Evolutionary conservation across 2,113 vertebrate species (phyloP).

Genomic region (Phylloscopus trochiloides): DNA sequence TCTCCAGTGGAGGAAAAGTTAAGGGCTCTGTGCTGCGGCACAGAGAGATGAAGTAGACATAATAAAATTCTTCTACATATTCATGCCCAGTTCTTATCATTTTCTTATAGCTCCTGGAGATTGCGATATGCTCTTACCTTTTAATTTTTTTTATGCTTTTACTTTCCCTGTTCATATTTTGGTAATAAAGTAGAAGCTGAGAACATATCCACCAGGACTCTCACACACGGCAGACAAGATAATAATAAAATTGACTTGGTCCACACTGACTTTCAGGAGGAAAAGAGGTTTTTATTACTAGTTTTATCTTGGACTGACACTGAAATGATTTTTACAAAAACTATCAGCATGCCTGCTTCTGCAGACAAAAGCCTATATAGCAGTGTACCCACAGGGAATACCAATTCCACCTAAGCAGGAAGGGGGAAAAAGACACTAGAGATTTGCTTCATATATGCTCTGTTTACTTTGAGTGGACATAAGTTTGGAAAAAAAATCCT

Average conservation of each 20-base stretch:
- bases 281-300: background rate
- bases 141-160: background rate
- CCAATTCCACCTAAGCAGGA: background rate
- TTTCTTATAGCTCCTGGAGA: slow-evolving; percentile 8
- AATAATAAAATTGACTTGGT: background rate
- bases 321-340: background rate
- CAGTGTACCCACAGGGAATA: background rate
- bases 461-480: background rate
- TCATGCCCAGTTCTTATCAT: background rate
- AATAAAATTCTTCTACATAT: slow-evolving; percentile 17
- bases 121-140: background rate
- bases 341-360: background rate
- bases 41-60: background rate
- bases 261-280: background rate
- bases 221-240: background rate
- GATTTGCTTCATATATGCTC: background rate
- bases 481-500: background rate
- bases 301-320: background rate
- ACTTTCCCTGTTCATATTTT: background rate
- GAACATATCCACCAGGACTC: background rate
- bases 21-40: background rate
- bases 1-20: background rate
- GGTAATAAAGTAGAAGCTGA: background rate
- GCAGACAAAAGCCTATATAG: background rate
- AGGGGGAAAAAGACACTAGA: background rate